These are phyloP conservation scores for Orthonyx spaldingii DNA, from an alignment of 2,113 vertebrate species.

Conservation along the genomic window DNA sequence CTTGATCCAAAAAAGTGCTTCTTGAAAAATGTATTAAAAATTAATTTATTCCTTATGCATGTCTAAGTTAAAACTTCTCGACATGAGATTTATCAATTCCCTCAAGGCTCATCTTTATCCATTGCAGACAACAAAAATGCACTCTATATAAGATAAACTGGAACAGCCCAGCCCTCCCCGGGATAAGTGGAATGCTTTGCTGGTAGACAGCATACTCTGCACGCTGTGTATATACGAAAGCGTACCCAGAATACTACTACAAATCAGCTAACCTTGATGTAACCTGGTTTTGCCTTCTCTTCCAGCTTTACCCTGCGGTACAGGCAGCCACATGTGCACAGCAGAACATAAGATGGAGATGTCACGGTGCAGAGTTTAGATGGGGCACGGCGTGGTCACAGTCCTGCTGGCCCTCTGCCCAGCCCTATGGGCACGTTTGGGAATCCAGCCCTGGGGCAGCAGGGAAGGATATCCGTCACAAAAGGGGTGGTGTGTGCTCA, in stretches of 20 bases:
- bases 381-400: fast-evolving
- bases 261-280: not conserved
- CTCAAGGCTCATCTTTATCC: not conserved
- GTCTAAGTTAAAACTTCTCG: not conserved
- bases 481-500: fast-evolving
- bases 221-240: fast-evolving
- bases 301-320: not conserved
- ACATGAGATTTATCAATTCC: conserved; percentile 27
- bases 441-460: not conserved
- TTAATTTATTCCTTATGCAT: conserved; percentile 54
- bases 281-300: not conserved
- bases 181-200: not conserved
- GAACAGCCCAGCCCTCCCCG: not conserved
- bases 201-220: not conserved
- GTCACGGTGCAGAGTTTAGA: fast-evolving
- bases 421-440: fast-evolving
- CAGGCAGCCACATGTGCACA: fast-evolving
- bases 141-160: not conserved
- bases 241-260: fast-evolving
- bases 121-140: conserved; percentile 16
- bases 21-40: conserved; percentile 65
- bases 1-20: conserved; percentile 38
- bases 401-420: not conserved
- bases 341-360: fast-evolving
- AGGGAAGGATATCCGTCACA: not conserved